Evolutionary conservation across 2,797 vertebrate species (phyloP), one percentile per base, ranked within the genome.

Genomic region (Huso huso): DNA sequence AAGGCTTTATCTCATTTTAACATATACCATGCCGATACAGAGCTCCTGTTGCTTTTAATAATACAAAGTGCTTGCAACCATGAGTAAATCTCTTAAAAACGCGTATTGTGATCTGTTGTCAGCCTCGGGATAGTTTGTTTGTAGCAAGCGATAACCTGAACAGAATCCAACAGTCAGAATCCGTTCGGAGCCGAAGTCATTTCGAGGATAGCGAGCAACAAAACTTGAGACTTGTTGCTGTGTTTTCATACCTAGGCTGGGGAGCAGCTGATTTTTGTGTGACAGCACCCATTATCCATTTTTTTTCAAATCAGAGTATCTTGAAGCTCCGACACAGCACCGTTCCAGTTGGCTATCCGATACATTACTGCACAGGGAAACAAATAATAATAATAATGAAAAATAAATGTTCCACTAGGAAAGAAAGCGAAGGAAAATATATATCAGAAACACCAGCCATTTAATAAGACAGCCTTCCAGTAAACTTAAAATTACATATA

Each of bases 1-100:
- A 72, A 15, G 73, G 63, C 72, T 82, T 83, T 84, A 62, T 79
- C 77, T 79, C 79, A 75, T 79, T 66, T 73, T 74, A 49, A 66
- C 66, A 50, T 70, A 49, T 49, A 52, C 69, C 57, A 71, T 70
- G 77, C 73, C 65, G 60, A 37, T 37, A 37, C 37, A 37, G 37
- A 37, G 37, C 5, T 37, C 37, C 3, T 37, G 37, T 37, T 37
- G 37, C 37, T 37, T 37, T 37, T 37, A 5, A 37, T 37, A 37
- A 37, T 37, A 37, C 5, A 37, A 37, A 37, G 37, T 37, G 37
- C 37, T 37, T 37, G 37, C 37, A 37, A 5, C 37, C 37, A 37
- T 4, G 5, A 37, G 37, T 37, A 37, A 37, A 37, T 37, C 37
- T 37, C 37, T 37, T 37, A 37, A 37, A 37, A 37, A 37, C 37